Evolutionary conservation across 2,113 vertebrate genomes (phyloP), one percentile per base, ranked within the genome.

Genomic region (Tetrao urogallus): DNA sequence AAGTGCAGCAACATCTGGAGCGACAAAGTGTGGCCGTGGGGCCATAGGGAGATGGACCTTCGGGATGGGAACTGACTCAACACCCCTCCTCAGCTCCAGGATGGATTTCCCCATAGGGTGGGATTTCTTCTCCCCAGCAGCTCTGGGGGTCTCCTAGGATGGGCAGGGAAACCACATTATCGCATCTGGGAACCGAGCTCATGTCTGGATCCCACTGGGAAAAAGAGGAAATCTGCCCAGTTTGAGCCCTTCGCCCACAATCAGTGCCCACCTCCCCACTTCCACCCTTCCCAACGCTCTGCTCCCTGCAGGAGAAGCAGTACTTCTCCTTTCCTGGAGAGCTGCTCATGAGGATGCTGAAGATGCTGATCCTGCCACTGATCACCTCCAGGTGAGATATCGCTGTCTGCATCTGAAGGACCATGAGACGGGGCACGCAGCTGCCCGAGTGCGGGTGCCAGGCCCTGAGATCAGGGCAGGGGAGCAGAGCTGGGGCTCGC

Each of bases 281-380:
- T 69, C 40, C n/a, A 38, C 15, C 74, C 78, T 63, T 72, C 30
- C 32, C n/a, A 30, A 11, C 0, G 2, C 30, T 94, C 60, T 86
- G 58, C 47, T 89, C n/a, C 54, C 2, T 70, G 20, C 95, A 99
- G 98, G 98, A 98, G 54, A 99, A 98, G 92, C 98, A 99, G 72
- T 99, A 99, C 76, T 98, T 99, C 65, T 98, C 98, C 11, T 99
- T 99, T 56, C 98, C 98, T 21, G 98, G 98, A 63, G 98, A 99
- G 84, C 98, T 99, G 38, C 98, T 99, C 92, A 99, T 99, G 98
- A 98, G 98, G 96, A 98, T 99, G 98, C 54, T 99, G 76, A 99
- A 99, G 97, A 99, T 99, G 98, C 97, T 99, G 65, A 99, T 99
- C 88, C 98, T 99, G 63, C 98, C 98, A 40, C 98, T 99, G 84